Evolutionary conservation across 2,888 invertebrate genomes (phyloP), one percentile per base, ranked within the genome.

Genomic region (Orgyia antiqua): DNA sequence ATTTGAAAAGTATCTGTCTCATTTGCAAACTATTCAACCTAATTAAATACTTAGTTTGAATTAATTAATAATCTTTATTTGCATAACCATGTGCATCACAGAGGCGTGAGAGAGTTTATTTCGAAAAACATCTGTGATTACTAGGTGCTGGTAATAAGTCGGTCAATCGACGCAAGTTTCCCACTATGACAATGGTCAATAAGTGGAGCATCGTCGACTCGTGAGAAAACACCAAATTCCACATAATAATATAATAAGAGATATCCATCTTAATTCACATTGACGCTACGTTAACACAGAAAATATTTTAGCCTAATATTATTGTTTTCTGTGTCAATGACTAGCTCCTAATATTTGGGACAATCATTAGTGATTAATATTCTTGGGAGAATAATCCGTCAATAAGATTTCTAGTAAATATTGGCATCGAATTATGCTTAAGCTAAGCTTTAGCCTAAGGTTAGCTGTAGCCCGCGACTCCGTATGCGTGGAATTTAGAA

Each of bases 161-260:
- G 80, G 80, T 69, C 82, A 73, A 45, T 61, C 61, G 57, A 42
- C 54, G 68, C 61, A 67, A 73, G 74, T 59, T 70, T 78, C 80
- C 61, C 82, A 79, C 68, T 68, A 60, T 62, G 61, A 83, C 80
- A 84, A 84, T 84, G 78, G 77, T 71, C 82, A 79, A 77, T 83
- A 79, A 55, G 59, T 68, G 58, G 64, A 63, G 51, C 69, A 63
- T 62, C 65, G 54, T 11, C 58, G 65, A 54, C 55, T 60, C 68
- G 70, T 74, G 73, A 48, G 73, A 70, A 56, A 67, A 64, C 48
- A 29, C 49, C 55, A 39, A 51, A 63, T 63, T 57, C 53, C 50
- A 58, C 53, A 47, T 34, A n/a, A 31, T 37, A 41, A 37, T 36
- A 34, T 23, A 23, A 23, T 23, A 10, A 36, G 37, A 39, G 35